These are phyloP conservation scores for Dendrolimus punctatus DNA, from an alignment of 1,140 invertebrate species.

Conservation along the genomic window DNA sequence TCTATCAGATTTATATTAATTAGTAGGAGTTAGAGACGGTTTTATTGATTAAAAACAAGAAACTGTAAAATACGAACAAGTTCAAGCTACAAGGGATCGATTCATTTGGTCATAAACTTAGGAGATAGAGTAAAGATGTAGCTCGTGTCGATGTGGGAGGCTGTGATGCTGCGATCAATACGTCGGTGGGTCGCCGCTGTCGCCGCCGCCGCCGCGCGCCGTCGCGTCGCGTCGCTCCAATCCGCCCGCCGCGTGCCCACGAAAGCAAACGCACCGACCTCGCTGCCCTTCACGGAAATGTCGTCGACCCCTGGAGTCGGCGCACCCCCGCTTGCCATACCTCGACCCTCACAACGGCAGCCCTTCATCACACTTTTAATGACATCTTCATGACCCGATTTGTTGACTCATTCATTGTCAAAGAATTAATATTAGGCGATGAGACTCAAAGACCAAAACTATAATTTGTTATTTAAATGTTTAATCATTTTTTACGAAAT, in stretches of 20 bases:
- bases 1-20: too few relatives aligned
- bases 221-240: constrained; percentile 6
- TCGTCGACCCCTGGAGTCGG: constrained; percentile 53
- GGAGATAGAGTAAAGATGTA: constrained; percentile 17
- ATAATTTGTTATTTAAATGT: too few relatives aligned
- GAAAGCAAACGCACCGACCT: constrained; percentile 65
- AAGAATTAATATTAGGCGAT: neutral
- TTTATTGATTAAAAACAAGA: neutral
- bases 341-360: constrained; percentile 1
- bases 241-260: constrained; percentile 38
- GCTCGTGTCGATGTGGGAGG: constrained; percentile 12
- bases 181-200: constrained; percentile 3
- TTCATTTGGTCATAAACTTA: constrained; percentile 14
- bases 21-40: neutral
- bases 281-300: constrained; percentile 62
- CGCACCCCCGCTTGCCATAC: constrained; percentile 10
- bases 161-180: constrained; percentile 22
- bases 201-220: constrained; percentile 13
- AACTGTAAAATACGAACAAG: neutral
- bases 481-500: too few relatives aligned
- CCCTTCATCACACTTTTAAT: constrained; percentile 38
- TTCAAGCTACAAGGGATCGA: neutral
- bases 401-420: constrained; percentile 28
- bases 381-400: constrained; percentile 57
- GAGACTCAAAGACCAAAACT: neutral